A percentile compares a stretch with the other conserved stretches of the same genome.
Conservation (phyloP, 2,113 vertebrate species). For the Natator depressus region DNA sequence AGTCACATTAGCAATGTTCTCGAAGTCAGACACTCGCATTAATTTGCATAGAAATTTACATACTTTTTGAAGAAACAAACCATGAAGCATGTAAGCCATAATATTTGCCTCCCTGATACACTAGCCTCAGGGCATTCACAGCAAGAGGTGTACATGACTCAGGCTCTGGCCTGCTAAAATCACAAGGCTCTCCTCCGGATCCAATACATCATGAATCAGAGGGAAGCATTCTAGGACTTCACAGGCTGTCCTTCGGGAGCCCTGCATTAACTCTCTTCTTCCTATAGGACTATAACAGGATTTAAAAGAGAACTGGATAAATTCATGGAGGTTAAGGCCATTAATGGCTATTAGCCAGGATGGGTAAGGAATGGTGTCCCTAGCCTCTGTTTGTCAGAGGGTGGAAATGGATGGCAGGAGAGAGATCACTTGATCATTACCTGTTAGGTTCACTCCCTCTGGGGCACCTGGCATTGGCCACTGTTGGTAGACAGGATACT, state of each 20-base stretch:
- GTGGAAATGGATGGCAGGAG: no score
- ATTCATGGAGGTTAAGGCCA: no score
- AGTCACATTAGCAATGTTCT: neutral
- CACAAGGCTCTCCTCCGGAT: constrained; percentile 49
- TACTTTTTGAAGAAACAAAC: constrained; percentile 23
- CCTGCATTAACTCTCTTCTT: constrained; percentile 23
- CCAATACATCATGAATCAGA: neutral
- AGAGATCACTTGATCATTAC: no score
- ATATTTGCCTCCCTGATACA: constrained; percentile 45
- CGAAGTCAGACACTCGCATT: neutral
- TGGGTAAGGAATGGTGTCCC: no score
- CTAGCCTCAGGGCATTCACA: constrained; percentile 54
- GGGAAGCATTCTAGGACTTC: neutral
- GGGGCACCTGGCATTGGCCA: no score
- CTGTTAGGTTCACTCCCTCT: no score
- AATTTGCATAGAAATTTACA: constrained; percentile 9
- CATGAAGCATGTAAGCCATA: constrained; percentile 20
- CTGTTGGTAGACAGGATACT: no score
- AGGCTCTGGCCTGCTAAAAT: constrained; percentile 50
- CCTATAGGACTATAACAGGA: neutral
- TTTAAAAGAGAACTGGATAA: no score
- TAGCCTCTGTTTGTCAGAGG: no score
- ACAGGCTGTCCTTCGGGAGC: neutral
- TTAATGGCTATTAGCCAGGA: no score
- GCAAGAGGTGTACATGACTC: constrained; percentile 32